These are phyloP conservation scores for Parapsyche elsis DNA, from an alignment of 1,140 invertebrate species.

Conservation along the genomic window DNA sequence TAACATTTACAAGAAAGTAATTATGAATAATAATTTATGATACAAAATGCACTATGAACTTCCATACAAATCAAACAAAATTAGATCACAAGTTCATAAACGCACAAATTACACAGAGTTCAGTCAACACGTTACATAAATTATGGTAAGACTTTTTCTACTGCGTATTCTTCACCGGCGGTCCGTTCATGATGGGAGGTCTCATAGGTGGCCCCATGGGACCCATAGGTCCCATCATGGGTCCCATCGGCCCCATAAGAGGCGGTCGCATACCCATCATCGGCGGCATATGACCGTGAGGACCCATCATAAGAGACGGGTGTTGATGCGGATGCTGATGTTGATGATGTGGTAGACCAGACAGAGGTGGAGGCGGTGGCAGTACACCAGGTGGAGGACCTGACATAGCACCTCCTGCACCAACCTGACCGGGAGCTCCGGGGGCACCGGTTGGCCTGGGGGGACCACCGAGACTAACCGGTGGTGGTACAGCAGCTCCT, in stretches of 20 bases:
- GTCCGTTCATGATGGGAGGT: constrained; percentile 77
- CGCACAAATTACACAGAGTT: background rate
- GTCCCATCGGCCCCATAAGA: constrained; percentile 74
- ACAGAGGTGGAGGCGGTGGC: constrained; percentile 73
- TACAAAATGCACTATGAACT: background rate
- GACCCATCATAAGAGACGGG: constrained; percentile 80
- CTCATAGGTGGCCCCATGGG: constrained; percentile 78
- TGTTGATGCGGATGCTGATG: constrained; percentile 75
- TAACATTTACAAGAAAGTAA: background rate
- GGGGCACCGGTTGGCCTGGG: constrained; percentile 66
- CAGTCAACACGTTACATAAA: background rate
- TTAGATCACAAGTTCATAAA: background rate
- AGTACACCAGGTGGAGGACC: constrained; percentile 71
- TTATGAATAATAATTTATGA: background rate
- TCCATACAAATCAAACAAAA: background rate
- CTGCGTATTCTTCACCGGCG: constrained; percentile 68
- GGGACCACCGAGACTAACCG: constrained; percentile 64
- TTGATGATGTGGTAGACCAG: constrained; percentile 77
- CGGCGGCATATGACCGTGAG: constrained; percentile 79
- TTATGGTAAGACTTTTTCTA: background rate
- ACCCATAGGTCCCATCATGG: constrained; percentile 81
- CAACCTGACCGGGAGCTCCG: constrained; percentile 61
- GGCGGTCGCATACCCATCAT: constrained; percentile 79
- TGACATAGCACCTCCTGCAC: background rate
- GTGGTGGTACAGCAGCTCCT: constrained; percentile 79